Percentiles rank a stretch among this genome's conserved stretches.
phyloP scores from a whole-genome alignment of 2,113 vertebrate species.

The Carassius gibelio region DNA sequence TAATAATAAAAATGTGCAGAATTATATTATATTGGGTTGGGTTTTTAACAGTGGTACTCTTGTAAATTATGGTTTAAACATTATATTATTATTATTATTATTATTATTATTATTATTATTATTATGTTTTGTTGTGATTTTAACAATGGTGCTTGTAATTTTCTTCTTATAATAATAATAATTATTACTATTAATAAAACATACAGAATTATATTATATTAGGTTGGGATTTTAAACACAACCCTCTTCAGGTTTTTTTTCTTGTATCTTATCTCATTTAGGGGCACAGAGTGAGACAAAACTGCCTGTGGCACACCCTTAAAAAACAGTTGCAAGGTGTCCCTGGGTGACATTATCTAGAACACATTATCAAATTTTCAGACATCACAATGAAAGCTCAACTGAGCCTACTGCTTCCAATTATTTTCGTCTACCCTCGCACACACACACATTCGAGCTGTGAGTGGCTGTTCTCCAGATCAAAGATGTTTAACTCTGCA shows the following conservation, averaged over 20 bases:
- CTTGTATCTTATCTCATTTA: background rate
- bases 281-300: background rate
- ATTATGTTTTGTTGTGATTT: background rate
- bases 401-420: slow-evolving; percentile 4
- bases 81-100: background rate
- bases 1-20: background rate
- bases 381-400: slow-evolving; percentile 2
- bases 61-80: too few species aligned
- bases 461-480: slow-evolving; percentile 54
- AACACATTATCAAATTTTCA: slow-evolving; percentile 25
- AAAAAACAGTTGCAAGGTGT: background rate
- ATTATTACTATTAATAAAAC: background rate
- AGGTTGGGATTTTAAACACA: background rate
- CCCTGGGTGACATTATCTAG: background rate
- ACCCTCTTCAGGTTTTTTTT: background rate
- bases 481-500: slow-evolving; percentile 55
- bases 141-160: too few species aligned
- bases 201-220: background rate
- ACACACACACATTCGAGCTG: background rate
- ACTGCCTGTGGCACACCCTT: background rate
- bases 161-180: too few species aligned
- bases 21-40: background rate
- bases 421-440: slow-evolving; percentile 11
- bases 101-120: background rate
- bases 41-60: background rate